phyloP scores from a whole-genome alignment of 1,140 invertebrate species.

The Eciton burchellii region DNA sequence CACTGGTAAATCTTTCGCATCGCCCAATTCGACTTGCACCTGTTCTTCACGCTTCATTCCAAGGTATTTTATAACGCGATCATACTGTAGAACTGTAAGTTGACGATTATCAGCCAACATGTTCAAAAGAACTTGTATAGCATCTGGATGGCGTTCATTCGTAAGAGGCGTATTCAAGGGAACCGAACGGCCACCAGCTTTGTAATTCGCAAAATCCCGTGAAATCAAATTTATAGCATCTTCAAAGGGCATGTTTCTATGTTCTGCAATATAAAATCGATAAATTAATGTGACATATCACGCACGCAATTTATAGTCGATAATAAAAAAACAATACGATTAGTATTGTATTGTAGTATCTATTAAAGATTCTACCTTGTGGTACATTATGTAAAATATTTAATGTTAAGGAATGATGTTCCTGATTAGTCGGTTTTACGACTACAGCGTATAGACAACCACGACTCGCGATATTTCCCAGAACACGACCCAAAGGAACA shows the following conservation, averaged over 20 bases:
- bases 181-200: constrained; percentile 86
- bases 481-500: constrained; percentile 92
- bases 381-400: constrained; percentile 96
- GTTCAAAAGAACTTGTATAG: constrained; percentile 91
- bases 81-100: constrained; percentile 93
- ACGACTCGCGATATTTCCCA: constrained; percentile 94
- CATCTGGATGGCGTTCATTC: constrained; percentile 88
- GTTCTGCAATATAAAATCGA: constrained; percentile 87
- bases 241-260: constrained; percentile 97
- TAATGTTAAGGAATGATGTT: constrained; percentile 94
- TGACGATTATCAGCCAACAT: constrained; percentile 92
- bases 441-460: constrained; percentile 96
- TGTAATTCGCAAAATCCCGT: constrained; percentile 92
- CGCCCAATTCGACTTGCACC: constrained; percentile 89
- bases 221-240: constrained; percentile 93
- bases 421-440: constrained; percentile 93
- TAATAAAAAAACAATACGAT: not conserved
- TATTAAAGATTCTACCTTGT: constrained; percentile 88
- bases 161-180: constrained; percentile 80
- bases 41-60: constrained; percentile 91
- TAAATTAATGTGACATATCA: not conserved
- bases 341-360: not conserved
- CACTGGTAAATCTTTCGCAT: constrained; percentile 85
- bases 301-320: not conserved
- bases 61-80: constrained; percentile 93